phyloP scores from a whole-genome alignment of 2,797 vertebrate genomes.

The Yasuhikotakia modesta region DNA sequence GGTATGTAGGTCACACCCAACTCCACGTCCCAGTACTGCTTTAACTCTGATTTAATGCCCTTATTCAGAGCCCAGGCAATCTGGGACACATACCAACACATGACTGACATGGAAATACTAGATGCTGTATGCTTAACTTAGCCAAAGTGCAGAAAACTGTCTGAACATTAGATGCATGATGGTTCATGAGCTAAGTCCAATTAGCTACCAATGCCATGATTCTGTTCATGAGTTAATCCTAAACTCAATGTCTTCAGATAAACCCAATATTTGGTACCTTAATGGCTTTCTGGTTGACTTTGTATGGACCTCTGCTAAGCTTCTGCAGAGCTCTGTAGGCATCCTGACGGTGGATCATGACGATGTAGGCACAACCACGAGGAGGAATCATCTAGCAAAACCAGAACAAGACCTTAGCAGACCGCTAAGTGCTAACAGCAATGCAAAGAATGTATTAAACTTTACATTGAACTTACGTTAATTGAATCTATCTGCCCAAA shows the following conservation, averaged over 20 bases:
- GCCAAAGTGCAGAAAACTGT: too few relatives aligned
- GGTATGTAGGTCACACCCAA: conserved; percentile 95
- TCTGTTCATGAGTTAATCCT: too few relatives aligned
- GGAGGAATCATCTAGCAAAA: conserved; percentile 93
- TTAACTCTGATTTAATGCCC: conserved; percentile 95
- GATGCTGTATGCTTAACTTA: neutral
- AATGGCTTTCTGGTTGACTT: conserved; percentile 98
- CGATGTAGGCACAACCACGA: conserved; percentile 96
- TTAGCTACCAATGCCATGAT: too few relatives aligned
- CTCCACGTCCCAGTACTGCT: conserved; percentile 97
- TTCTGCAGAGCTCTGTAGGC: conserved; percentile 95
- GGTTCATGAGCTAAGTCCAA: too few relatives aligned
- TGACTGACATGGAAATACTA: neutral
- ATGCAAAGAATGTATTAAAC: neutral
- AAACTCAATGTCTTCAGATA: too few relatives aligned
- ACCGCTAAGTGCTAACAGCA: neutral
- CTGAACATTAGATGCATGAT: too few relatives aligned
- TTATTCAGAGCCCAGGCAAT: conserved; percentile 99
- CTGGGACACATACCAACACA: conserved; percentile 70
- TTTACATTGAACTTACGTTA: conserved; percentile 82
- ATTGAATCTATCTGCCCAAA: conserved; percentile 98
- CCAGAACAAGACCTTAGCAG: neutral
- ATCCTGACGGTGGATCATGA: conserved; percentile 96
- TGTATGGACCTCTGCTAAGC: conserved; percentile 90
- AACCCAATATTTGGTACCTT: conserved; percentile 84